phyloP scores from a whole-genome alignment of 2,797 vertebrate genomes.

The Diplodus sargus region DNA sequence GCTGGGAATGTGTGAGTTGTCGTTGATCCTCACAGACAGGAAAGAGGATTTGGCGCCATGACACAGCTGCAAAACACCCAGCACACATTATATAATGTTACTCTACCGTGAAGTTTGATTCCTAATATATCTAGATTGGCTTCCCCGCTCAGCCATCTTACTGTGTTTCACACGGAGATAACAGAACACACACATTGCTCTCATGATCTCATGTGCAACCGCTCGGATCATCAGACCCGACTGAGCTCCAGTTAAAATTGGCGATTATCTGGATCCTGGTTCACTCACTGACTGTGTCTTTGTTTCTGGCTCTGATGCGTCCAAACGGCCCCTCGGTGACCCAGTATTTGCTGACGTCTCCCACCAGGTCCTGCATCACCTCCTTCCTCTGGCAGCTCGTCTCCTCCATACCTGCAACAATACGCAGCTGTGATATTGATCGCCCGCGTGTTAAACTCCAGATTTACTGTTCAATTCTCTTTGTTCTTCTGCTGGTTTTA shows the following conservation, averaged over 20 bases:
- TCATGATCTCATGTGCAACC: background rate
- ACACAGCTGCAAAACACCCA: background rate
- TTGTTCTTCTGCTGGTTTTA: too few relatives aligned
- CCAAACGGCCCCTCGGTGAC: conserved; percentile 81
- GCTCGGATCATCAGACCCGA: background rate
- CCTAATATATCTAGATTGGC: too few relatives aligned
- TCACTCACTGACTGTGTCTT: conserved; percentile 70
- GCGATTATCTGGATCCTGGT: too few relatives aligned
- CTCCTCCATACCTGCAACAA: conserved; percentile 82
- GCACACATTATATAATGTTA: too few relatives aligned
- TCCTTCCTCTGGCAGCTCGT: conserved; percentile 83
- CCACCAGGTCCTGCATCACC: conserved; percentile 76
- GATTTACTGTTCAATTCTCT: too few relatives aligned
- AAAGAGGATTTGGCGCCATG: background rate
- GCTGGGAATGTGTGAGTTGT: background rate
- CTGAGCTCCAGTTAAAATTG: background rate
- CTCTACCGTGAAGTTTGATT: background rate
- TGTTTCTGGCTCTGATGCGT: conserved; percentile 75
- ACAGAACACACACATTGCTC: background rate
- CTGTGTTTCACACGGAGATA: background rate
- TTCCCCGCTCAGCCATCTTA: too few relatives aligned
- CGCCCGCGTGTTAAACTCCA: too few relatives aligned
- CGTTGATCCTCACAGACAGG: background rate
- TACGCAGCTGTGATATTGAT: background rate
- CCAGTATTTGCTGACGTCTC: conserved; percentile 52